Base-by-base conservation (phyloP, 2,888 invertebrate species). In the Cryptocheilus praepositus region DNA sequence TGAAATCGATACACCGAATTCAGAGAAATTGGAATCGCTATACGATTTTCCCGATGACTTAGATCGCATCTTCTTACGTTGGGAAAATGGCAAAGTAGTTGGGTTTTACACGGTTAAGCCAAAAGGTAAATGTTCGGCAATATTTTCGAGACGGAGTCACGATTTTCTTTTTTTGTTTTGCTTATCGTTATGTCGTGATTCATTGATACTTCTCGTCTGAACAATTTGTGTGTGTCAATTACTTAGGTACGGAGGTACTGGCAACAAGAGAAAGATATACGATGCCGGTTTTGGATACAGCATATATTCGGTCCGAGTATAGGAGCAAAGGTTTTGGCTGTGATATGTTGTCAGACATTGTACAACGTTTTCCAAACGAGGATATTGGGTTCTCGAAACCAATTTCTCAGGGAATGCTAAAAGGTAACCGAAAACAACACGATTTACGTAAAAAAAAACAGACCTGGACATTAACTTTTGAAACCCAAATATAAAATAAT, bases 371-470 rank as follows among this genome's bases (percentile, higher is more conserved):
- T 63, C 78, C 87, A 4, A 71, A 82, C 56, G 79, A 87, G 65
- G 85, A 89, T 61, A 83, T 89, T 55, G 89, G 88, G 3, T 84
- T 89, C 65, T 89, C 89, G 54, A 81, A 79, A 43, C 89, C 89
- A 0, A 85, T 89, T 67, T 89, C 89, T 0, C 61, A 76, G 2
- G 78, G 86, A 11, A 89, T 89, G 89, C 70, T 82, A 44, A 82
- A 74, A 85, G 88, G 89, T 89, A 80, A 36, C 54, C 57, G 28
- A 59, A 1, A 44, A 46, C 8, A 28, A 3, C 18, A 44, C 19
- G 11, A 22, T 21, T 15, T 59, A 16, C 8, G 13, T 56, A 21
- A 16, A 0, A 57, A n/a, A 18, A 36, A 13, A 19, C 21, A 28
- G 15, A 45, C n/a, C 28, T 5, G 4, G 19, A 19, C 46, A 15